These are phyloP conservation scores for Exephanes ischioxanthus DNA, from an alignment of 2,888 invertebrate genomes.

Conservation along the genomic window DNA sequence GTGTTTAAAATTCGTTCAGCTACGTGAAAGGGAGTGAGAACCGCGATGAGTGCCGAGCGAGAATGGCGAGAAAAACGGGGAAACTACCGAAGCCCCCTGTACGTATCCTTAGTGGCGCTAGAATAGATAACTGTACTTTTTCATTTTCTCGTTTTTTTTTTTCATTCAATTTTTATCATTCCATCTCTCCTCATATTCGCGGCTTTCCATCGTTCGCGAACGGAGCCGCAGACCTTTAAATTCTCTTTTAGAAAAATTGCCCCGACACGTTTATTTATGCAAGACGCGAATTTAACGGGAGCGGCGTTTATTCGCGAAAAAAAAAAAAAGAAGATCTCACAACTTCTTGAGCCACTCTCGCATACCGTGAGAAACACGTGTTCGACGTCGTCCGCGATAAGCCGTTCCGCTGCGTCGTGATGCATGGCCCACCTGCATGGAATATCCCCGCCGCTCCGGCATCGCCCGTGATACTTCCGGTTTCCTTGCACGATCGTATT, in stretches of 20 bases:
- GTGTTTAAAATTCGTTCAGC: slow-evolving; percentile 10
- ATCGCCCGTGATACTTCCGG: neutral
- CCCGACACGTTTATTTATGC: neutral
- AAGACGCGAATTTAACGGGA: neutral
- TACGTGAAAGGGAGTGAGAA: neutral
- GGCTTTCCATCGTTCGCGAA: neutral
- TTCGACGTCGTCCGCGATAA: slow-evolving; percentile 25
- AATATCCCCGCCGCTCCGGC: neutral
- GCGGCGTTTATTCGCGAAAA: neutral
- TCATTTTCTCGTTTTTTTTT: neutral
- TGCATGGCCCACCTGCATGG: slow-evolving; percentile 10
- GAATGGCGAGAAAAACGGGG: slow-evolving; percentile 8
- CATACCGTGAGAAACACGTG: slow-evolving; percentile 24
- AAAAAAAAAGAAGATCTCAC: neutral
- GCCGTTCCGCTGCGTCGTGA: slow-evolving; percentile 6
- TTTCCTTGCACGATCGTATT: neutral
- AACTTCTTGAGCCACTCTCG: slow-evolving; percentile 3
- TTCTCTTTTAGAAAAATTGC: slow-evolving; percentile 18
- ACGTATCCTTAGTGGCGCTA: slow-evolving; percentile 37
- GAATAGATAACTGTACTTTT: slow-evolving; percentile 36
- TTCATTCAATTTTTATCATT: neutral
- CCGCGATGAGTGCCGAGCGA: neutral
- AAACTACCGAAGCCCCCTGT: slow-evolving; percentile 27
- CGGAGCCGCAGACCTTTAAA: neutral
- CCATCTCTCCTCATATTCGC: neutral